phyloP scores from a whole-genome alignment of 2,797 vertebrate genomes.

The Lerista edwardsae region DNA sequence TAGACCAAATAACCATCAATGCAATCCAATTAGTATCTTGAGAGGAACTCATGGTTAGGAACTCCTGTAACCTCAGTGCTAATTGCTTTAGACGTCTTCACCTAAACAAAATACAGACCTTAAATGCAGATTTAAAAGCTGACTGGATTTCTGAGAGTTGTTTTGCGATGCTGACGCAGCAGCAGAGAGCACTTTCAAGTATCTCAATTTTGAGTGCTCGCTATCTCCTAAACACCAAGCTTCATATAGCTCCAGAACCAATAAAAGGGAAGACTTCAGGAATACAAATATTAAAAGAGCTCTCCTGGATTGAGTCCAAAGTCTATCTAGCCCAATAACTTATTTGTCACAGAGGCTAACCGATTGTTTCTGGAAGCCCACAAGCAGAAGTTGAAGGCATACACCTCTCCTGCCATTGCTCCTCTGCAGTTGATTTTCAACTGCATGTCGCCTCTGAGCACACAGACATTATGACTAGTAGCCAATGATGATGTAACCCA shows the following conservation, averaged over 20 bases:
- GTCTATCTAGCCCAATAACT: no score
- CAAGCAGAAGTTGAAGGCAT: no score
- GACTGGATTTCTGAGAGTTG: conserved; percentile 23
- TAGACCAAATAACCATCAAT: conserved; percentile 53
- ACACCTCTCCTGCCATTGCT: no score
- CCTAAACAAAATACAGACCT: conserved; percentile 25
- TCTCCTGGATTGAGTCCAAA: no score
- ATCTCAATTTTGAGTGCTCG: not conserved
- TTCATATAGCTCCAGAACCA: not conserved
- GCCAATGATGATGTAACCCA: no score
- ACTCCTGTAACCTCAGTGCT: conserved; percentile 47
- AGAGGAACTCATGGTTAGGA: conserved; percentile 48
- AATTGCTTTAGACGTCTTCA: conserved; percentile 23
- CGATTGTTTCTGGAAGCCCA: no score
- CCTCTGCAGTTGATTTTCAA: no score
- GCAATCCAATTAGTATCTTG: conserved; percentile 53
- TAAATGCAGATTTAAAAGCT: conserved; percentile 44
- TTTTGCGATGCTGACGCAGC: not conserved
- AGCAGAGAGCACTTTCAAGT: not conserved
- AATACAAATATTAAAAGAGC: not conserved
- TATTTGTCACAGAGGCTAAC: no score
- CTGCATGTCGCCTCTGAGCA: no score
- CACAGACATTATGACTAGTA: no score
- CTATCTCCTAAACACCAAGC: not conserved
- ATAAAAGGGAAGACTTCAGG: not conserved